Base-by-base conservation (phyloP, 2,113 vertebrate genomes). In the Heteronetta atricapilla region DNA sequence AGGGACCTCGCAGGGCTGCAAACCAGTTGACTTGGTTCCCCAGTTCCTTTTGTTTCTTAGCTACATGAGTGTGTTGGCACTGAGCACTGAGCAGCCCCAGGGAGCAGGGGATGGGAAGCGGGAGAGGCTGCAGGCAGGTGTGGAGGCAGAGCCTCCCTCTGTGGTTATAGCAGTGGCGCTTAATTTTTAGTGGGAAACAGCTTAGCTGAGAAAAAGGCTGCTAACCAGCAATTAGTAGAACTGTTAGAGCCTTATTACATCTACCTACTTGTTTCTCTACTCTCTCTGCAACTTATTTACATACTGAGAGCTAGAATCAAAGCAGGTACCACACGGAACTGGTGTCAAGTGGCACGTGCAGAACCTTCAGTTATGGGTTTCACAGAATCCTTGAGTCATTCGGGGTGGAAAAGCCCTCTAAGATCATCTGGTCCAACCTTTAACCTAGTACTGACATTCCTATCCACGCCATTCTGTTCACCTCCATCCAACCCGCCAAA, bases 41-140 rank as follows among this genome's bases (percentile, higher is more conserved):
- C 0, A 1, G 10, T 21, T 29, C 13, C 26, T n/a, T 40, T 38
- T 21, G 34, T 56, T 19, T 14, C 3, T 34, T 40, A 56, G 74
- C 46, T 44, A 28, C 3, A 1, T 1, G 3, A 38, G 14, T 2
- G 0, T 0, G 3, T 33, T 75, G 59, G n/a, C 40, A 67, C 1
- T 0, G 40, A 74, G 62, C 29, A 5, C 8, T 6, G 4, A 23
- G 62, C 38, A 93, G 2, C 67, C 8, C 2, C 44, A 72, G 29
- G n/a, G 25, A 83, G n/a, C 59, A 25, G 40, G 26, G 63, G 10
- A 6, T 36, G 81, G 48, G 36, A n/a, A 31, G 29, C 2, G 3
- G 56, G 33, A 80, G 80, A 76, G 18, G 3, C 0, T 3, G 5
- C 70, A 6, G 17, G 63, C 46, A 69, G 44, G 14, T 28, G 50